Conservation (phyloP, 2,888 invertebrate species). For the Anaspis maculata region DNA sequence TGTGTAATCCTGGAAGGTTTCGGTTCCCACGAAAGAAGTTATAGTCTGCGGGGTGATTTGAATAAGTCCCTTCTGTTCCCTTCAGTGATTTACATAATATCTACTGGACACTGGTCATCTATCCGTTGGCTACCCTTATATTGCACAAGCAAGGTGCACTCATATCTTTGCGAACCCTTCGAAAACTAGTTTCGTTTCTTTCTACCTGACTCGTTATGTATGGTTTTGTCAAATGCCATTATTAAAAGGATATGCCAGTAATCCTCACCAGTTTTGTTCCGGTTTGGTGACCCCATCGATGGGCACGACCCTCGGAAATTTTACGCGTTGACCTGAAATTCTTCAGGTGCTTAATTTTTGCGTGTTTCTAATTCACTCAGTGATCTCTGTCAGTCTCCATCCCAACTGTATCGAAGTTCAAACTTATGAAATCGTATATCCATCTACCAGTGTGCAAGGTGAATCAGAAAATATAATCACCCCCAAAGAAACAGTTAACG, state of each 20-base stretch:
- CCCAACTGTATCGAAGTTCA: too few relatives aligned
- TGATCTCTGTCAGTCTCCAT: too few relatives aligned
- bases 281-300: slow-evolving; percentile 3
- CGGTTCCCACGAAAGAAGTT: slow-evolving; percentile 33
- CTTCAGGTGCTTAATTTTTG: too few relatives aligned
- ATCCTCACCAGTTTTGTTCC: slow-evolving; percentile 10
- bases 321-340: too few relatives aligned
- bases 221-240: slow-evolving; percentile 14
- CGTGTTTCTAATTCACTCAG: too few relatives aligned
- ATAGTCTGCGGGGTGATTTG: slow-evolving; percentile 26
- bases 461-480: too few relatives aligned
- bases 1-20: slow-evolving; percentile 18
- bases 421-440: too few relatives aligned
- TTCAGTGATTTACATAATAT: slow-evolving; percentile 35
- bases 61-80: slow-evolving; percentile 31
- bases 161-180: slow-evolving; percentile 14
- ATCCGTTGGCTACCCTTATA: slow-evolving; percentile 26
- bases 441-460: too few relatives aligned
- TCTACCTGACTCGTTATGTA: slow-evolving; percentile 16
- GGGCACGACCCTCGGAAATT: too few relatives aligned
- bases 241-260: slow-evolving; percentile 16
- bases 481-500: too few relatives aligned
- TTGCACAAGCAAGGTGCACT: slow-evolving; percentile 14
- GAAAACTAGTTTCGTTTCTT: slow-evolving; percentile 15
- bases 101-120: slow-evolving; percentile 37